Evolutionary conservation across 2,113 vertebrate species (phyloP), one percentile per base, ranked within the genome.

Genomic region (Oncorhynchus nerka): DNA sequence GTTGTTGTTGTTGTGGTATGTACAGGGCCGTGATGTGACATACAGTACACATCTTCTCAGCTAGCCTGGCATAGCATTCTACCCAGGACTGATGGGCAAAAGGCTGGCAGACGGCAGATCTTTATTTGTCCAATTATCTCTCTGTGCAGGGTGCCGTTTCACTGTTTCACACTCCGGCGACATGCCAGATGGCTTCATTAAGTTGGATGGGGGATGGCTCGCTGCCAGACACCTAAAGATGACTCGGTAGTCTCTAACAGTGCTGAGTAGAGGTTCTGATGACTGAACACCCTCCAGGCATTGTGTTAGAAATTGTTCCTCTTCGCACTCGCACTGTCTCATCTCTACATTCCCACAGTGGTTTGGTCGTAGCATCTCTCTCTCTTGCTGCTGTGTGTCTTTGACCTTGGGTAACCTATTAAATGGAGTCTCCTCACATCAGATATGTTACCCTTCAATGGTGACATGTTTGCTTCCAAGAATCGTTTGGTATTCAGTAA

Each of bases 111-210:
- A 32, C 8, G 39, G 20, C 34, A 74, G 57, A 24, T 22, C 57
- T 73, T 64, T 64, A 45, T 20, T 30, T 59, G 7, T 59, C 26
- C 70, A 72, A 71, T 59, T 32, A 71, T 62, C 7, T 11, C 71
- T 57, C 55, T n/a, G 55, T 30, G 28, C 19, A 11, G 19, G 7
- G 30, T 34, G 30, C 5, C 9, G 70, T 26, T 12, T 51, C 15
- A 32, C 24, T n/a, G 45, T 67, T 74, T 65, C 72, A 73, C 71
- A 64, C 71, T 73, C 34, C 39, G 49, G 73, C 26, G 16, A 67
- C 24, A 26, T 67, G 49, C 45, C 73, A 74, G 59, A 74, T 66
- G 73, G 39, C 73, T 66, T 65, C 73, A 74, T 74, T 65, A 74
- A 65, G 61, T 74, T 64, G 32, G 22, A 75, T n/a, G 13, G 30